Evolutionary conservation across 1,140 invertebrate species (phyloP), one percentile per base, ranked within the genome.

Genomic region (Phymorhynchus buccinoides): DNA sequence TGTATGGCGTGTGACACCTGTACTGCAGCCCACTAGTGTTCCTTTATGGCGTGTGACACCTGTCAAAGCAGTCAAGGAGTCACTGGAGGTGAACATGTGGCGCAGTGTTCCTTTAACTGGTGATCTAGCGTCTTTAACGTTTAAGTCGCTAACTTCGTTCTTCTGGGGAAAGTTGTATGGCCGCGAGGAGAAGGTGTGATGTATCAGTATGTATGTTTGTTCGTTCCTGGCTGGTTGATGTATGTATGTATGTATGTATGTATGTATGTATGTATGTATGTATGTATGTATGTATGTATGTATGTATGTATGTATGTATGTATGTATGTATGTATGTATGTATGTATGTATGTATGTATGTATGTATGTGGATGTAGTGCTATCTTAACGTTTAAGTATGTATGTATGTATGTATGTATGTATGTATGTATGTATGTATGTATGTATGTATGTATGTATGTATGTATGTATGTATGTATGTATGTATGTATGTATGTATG

Each of bases 221-320:
- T 37, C 48, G 48, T 52, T 39, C 27, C 41, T 81, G 42, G 32
- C 37, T 30, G 32, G 39, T 66, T 62, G 14, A 83, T 83, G 80
- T 83, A 83, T 68, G 80, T 83, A 83, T 68, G 80, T 83, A 83
- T 68, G 80, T 83, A 83, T 83, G 80, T 68, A 83, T 83, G 80
- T 83, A 83, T 83, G 80, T 83, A 83, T 83, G 80, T 68, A 83
- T 83, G 80, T 83, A 83, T 83, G 80, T 83, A 83, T 83, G 80
- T 83, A 83, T 83, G 80, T 83, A 83, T 83, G 80, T 83, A 83
- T 83, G 80, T 83, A 83, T 83, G 80, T 83, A 83, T 83, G 80
- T 83, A 83, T 83, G 80, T 68, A 83, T 83, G 80, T 83, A 83
- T 83, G 80, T 83, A 9, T 83, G 80, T 83, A 83, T 83, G 80